phyloP scores from a whole-genome alignment of 2,113 vertebrate species.

The Bubalus kerabau region DNA sequence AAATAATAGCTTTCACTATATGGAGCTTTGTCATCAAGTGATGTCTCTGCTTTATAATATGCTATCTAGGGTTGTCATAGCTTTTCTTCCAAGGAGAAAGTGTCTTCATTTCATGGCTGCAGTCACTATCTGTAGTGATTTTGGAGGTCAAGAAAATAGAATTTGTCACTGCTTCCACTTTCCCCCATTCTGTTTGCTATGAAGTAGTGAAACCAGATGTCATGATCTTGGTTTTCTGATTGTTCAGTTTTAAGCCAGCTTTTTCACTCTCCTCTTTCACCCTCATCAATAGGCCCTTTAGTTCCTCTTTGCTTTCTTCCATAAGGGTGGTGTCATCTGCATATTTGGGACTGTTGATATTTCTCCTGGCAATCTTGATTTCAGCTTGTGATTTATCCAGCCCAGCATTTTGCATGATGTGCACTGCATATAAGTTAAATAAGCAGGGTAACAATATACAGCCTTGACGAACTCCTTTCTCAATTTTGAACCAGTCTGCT shows the following conservation, averaged over 20 bases:
- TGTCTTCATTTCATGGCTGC: too few relatives aligned
- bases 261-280: background rate
- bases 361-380: background rate
- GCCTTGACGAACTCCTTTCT: background rate
- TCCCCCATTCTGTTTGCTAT: too few relatives aligned
- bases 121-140: too few relatives aligned
- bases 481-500: background rate
- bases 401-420: background rate
- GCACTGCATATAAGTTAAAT: background rate
- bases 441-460: background rate
- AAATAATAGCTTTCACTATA: too few relatives aligned
- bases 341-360: background rate
- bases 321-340: background rate
- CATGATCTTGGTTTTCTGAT: background rate
- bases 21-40: too few relatives aligned
- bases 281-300: background rate
- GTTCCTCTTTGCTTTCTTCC: background rate
- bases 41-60: too few relatives aligned
- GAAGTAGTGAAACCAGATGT: background rate
- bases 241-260: background rate
- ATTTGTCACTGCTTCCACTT: too few relatives aligned
- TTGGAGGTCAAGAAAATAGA: too few relatives aligned
- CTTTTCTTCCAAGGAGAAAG: too few relatives aligned
- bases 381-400: background rate
- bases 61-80: too few relatives aligned